Percentiles rank a stretch among this genome's conserved stretches.
Evolutionary conservation across 2,113 vertebrate species (phyloP).

Genomic region (Triplophysa dalaica): DNA sequence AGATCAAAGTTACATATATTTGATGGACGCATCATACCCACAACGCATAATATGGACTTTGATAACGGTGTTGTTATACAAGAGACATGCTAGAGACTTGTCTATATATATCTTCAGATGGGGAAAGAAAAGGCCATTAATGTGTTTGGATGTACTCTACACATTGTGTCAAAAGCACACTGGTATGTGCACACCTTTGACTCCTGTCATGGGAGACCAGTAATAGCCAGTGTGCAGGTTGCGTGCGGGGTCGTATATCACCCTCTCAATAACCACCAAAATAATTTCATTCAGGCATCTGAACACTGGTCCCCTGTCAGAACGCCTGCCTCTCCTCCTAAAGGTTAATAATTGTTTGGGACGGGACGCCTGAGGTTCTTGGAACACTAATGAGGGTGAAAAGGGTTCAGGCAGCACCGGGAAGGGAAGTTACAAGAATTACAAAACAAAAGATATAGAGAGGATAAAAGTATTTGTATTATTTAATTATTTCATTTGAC

Average conservation of each 20-base stretch:
- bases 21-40: conserved; percentile 1
- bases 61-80: background rate
- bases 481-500: background rate
- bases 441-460: conserved; percentile 3
- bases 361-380: conserved; percentile 56
- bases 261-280: conserved; percentile 43
- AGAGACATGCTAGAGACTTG: background rate
- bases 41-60: conserved; percentile 8
- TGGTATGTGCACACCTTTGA: background rate
- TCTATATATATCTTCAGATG: background rate
- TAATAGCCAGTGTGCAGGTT: conserved; percentile 23
- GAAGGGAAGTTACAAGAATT: background rate
- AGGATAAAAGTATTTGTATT: background rate
- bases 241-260: conserved; percentile 51
- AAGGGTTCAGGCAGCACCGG: conserved; percentile 52
- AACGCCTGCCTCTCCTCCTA: conserved; percentile 43
- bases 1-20: conserved; percentile 25
- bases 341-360: conserved; percentile 71
- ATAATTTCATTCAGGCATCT: conserved; percentile 50
- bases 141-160: background rate
- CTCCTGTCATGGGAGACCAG: conserved; percentile 37
- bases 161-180: background rate
- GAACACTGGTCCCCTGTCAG: conserved; percentile 16
- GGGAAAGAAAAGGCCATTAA: background rate
- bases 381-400: conserved; percentile 59